Evolutionary conservation across 2,888 invertebrate genomes (phyloP).

Genomic region (Phrixothrix hirtus): DNA sequence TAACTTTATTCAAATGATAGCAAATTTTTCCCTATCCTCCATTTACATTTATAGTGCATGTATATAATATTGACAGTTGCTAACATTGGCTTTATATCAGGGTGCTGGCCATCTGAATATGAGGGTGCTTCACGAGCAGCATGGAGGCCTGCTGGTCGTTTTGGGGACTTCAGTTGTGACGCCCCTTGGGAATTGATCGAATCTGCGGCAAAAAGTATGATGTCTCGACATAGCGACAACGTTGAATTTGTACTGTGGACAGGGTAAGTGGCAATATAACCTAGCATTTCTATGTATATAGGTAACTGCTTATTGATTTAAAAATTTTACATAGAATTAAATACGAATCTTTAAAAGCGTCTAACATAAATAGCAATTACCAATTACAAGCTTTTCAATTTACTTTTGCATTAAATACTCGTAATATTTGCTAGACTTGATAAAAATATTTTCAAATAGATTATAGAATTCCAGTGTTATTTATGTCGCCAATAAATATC

Average conservation of each 20-base stretch:
- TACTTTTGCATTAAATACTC: too few species aligned
- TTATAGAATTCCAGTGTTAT: too few species aligned
- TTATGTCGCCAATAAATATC: too few species aligned
- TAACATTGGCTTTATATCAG: constrained; percentile 39
- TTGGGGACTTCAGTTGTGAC: constrained; percentile 84
- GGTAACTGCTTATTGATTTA: too few species aligned
- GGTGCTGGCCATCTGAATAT: constrained; percentile 51
- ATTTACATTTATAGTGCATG: constrained; percentile 1
- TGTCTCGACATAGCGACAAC: constrained; percentile 79
- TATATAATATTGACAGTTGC: constrained; percentile 10
- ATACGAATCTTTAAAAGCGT: too few species aligned
- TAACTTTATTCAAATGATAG: background rate
- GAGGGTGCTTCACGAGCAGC: constrained; percentile 52
- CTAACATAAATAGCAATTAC: too few species aligned
- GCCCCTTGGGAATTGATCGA: constrained; percentile 87
- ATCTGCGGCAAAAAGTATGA: constrained; percentile 87
- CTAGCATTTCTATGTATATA: too few species aligned
- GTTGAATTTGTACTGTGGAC: constrained; percentile 95
- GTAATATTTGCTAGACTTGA: too few species aligned
- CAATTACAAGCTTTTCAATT: too few species aligned
- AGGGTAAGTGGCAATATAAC: constrained; percentile 81
- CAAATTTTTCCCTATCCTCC: background rate
- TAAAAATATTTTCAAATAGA: too few species aligned
- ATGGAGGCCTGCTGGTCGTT: constrained; percentile 69
- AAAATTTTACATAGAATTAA: too few species aligned